Base-by-base conservation (phyloP, 2,797 vertebrate genomes). In the Rhodeus uyekii region DNA sequence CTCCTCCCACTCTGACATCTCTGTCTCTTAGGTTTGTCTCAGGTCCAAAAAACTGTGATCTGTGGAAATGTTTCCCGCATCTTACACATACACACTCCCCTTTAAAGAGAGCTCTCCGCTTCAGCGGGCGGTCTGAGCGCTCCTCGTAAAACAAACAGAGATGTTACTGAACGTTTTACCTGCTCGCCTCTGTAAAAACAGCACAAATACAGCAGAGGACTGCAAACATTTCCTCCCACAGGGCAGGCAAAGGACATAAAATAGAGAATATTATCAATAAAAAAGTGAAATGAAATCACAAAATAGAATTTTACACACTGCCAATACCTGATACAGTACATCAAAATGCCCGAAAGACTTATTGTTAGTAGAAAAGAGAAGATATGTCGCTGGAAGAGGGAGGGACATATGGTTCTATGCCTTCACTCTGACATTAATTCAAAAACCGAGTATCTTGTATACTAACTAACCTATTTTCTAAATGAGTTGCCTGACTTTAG, bases 131-230 rank as follows among this genome's bases (percentile, higher is more conserved):
- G 74, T 65, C 80, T 27, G 64, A 68, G 78, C 67, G 48, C 76
- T 80, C 55, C 91, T 92, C 69, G 81, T 91, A 92, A 92, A 94
- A 93, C 89, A 90, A 93, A 93, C 87, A 89, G 80, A 80, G 88
- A 87, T 76, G 84, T 86, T 58, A 64, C 83, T 81, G 82, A 92
- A 91, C 87, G 92, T 90, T 93, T 93, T 92, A 91, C 92, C 92
- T 93, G 90, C 85, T 88, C 88, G 80, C 83, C 87, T 74, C 77
- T 86, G 61, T 44, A 3, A 76, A 78, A 87, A 74, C 86, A 86
- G 77, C 85, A 82, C 42, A 87, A 91, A 89, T 73, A n/a, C 82
- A 84, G 78, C 32, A 75, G 86, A 87, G 86, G 48, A 48, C 73
- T 69, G 58, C 89, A 87, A 87, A 69, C 72, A 80, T 80, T 29